A percentile compares a stretch with the other conserved stretches of the same genome.
phyloP scores from a whole-genome alignment of 2,888 invertebrate species.

The Eupithecia abbreviata region DNA sequence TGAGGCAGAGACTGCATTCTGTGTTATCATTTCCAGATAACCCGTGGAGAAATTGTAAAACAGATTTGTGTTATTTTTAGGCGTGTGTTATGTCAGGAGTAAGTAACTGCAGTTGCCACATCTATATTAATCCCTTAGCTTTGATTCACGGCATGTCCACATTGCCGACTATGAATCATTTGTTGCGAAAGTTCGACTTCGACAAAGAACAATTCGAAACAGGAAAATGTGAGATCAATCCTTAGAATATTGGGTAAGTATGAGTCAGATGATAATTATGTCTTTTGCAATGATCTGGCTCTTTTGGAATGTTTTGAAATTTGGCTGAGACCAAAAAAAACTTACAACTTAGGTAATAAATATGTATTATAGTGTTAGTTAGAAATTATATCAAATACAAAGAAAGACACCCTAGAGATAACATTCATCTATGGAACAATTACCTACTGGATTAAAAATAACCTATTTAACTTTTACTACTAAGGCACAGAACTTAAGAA shows the following conservation, averaged over 20 bases:
- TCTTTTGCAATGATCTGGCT: slow-evolving; percentile 28
- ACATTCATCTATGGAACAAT: neutral
- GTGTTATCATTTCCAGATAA: neutral
- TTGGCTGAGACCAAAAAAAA: neutral
- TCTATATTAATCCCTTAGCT: neutral
- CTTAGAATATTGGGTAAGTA: slow-evolving; percentile 57
- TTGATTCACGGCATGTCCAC: slow-evolving; percentile 32
- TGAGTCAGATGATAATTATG: slow-evolving; percentile 56
- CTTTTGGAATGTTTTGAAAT: slow-evolving; percentile 11
- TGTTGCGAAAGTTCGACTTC: slow-evolving; percentile 64
- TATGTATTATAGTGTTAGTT: neutral
- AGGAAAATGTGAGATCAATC: slow-evolving; percentile 67
- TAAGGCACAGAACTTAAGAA: neutral
- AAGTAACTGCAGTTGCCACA: neutral
- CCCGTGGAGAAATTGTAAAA: neutral
- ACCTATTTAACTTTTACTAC: neutral
- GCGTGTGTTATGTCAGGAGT: neutral
- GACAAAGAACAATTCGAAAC: slow-evolving; percentile 44
- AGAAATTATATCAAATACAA: neutral
- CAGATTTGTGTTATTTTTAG: neutral
- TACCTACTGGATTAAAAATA: neutral
- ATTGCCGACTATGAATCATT: slow-evolving; percentile 58
- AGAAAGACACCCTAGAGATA: neutral
- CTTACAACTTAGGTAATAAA: neutral
- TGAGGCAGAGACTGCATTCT: neutral